Conservation (phyloP, 2,113 vertebrate species). For the Leucoraja erinaceus region DNA sequence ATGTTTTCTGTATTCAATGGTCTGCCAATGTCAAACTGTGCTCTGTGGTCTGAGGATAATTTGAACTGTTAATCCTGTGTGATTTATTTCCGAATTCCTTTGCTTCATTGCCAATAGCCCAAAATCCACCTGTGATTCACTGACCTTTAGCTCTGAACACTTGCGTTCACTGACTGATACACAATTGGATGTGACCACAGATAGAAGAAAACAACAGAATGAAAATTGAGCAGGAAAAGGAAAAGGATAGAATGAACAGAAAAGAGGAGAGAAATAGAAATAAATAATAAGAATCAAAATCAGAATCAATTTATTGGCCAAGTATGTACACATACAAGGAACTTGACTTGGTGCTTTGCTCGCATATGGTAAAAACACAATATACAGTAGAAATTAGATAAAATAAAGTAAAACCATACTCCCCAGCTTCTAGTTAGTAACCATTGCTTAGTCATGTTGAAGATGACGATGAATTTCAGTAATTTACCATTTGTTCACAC, state of each 20-base stretch:
- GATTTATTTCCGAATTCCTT: neutral
- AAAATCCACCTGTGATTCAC: neutral
- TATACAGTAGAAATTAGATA: too few species aligned
- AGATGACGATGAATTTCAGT: neutral
- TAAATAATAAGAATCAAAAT: neutral
- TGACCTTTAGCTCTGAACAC: neutral
- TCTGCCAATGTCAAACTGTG: neutral
- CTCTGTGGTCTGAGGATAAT: neutral
- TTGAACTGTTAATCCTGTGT: neutral
- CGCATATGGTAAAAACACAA: too few species aligned
- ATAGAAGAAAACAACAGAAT: neutral
- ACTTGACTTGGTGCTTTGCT: too few species aligned
- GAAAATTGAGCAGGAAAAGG: neutral
- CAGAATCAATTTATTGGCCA: too few species aligned
- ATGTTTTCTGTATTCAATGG: neutral
- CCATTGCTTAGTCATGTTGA: neutral
- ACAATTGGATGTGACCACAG: neutral
- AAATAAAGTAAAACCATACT: neutral
- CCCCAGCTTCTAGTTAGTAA: neutral
- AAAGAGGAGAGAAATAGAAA: neutral
- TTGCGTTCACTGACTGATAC: neutral
- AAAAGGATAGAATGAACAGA: neutral
- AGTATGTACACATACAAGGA: too few species aligned
- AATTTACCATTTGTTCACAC: neutral
- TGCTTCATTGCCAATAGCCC: neutral